Percentiles rank a stretch among this genome's conserved stretches.
Conservation (phyloP, 2,888 invertebrate genomes). For the Cephus rjabovi region DNA sequence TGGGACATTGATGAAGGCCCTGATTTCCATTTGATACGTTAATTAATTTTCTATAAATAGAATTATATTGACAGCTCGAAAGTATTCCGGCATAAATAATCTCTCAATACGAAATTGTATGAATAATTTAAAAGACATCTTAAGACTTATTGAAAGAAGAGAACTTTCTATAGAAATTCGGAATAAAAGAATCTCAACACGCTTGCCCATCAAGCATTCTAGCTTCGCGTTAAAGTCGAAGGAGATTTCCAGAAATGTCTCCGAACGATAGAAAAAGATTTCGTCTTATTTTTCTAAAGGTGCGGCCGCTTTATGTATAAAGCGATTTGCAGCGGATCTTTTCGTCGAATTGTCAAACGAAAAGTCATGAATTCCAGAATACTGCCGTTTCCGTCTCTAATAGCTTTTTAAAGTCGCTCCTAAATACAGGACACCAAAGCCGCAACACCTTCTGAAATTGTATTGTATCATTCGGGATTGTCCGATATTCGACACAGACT, state of each 20-base stretch:
- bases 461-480: not conserved
- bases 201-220: not conserved
- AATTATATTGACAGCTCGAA: not conserved
- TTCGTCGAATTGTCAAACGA: not conserved
- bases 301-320: not conserved
- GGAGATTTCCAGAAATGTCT: not conserved
- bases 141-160: not conserved
- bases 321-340: not conserved
- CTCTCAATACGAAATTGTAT: not conserved
- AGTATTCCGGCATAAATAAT: not conserved
- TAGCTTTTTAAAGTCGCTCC: constrained; percentile 44
- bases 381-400: constrained; percentile 26
- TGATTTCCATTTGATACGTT: not conserved
- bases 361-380: constrained; percentile 26
- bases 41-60: not conserved
- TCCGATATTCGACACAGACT: not conserved
- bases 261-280: not conserved
- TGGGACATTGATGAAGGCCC: not conserved
- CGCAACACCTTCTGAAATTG: constrained; percentile 4
- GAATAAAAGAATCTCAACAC: not conserved
- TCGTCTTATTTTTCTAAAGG: not conserved
- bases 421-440: constrained; percentile 23
- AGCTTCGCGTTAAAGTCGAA: not conserved
- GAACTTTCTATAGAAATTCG: not conserved
- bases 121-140: not conserved